A percentile compares a stretch with the other conserved stretches of the same genome.
phyloP scores from a whole-genome alignment of 2,888 invertebrate species.

The Leptinotarsa peninsularis region DNA sequence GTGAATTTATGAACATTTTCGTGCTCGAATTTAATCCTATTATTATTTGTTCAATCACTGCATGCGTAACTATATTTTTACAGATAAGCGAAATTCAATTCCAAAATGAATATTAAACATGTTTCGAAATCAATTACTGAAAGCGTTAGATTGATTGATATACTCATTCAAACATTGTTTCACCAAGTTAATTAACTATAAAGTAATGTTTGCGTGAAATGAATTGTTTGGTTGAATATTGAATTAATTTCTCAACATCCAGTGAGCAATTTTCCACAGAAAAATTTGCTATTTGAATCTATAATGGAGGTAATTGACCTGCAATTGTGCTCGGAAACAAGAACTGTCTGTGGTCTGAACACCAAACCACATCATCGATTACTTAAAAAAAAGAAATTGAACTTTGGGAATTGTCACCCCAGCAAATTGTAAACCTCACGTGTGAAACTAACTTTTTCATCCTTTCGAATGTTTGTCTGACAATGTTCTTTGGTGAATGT shows the following conservation, averaged over 20 bases:
- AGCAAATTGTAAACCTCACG: too few relatives aligned
- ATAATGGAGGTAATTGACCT: too few relatives aligned
- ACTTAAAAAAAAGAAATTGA: too few relatives aligned
- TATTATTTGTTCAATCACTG: slow-evolving; percentile 10
- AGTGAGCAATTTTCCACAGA: background rate
- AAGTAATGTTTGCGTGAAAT: background rate
- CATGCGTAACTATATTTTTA: slow-evolving; percentile 8
- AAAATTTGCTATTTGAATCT: too few relatives aligned
- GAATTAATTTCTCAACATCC: background rate
- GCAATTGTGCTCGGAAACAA: too few relatives aligned
- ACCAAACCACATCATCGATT: too few relatives aligned
- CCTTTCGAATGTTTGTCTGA: too few relatives aligned
- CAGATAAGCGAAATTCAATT: slow-evolving; percentile 15
- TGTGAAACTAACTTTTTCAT: too few relatives aligned
- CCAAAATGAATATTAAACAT: slow-evolving; percentile 23
- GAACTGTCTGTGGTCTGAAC: too few relatives aligned
- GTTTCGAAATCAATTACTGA: slow-evolving; percentile 18
- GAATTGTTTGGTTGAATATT: background rate
- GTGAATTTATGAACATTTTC: background rate
- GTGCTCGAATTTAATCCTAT: background rate
- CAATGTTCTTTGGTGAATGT: too few relatives aligned
- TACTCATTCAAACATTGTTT: slow-evolving; percentile 13
- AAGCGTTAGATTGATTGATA: slow-evolving; percentile 9
- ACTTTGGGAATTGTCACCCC: too few relatives aligned
- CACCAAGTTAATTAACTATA: background rate